Base-by-base conservation (phyloP, 1,140 invertebrate genomes). In the Drosophila orena region DNA sequence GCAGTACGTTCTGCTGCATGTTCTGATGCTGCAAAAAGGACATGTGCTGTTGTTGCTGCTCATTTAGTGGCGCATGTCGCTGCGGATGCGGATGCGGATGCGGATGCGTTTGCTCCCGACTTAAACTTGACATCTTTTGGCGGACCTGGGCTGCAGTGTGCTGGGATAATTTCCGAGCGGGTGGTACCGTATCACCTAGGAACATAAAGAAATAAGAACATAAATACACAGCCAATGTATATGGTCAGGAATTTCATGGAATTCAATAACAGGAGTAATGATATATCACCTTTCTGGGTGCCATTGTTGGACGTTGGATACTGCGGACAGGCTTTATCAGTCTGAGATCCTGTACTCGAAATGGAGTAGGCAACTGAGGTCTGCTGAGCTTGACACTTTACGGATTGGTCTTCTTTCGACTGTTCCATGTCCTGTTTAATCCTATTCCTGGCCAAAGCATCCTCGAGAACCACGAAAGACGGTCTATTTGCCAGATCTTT, bases 391-490 rank as follows among this genome's bases (percentile, higher is more conserved):
- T 15, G 20, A 12, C 8, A 7, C 10, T 10, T 22, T 7, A 4
- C 38, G 10, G 12, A n/a, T 59, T 15, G 15, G 1, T 27, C 56
- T 6, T 14, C 2, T 6, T 5, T 62, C 3, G 50, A 4, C 3
- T 38, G 34, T 2, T 42, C 58, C 24, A 34, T n/a, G 4, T 53
- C 56, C 1, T 86, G 30, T 14, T 58, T 56, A 10, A 73, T 46
- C 0, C 68, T 55, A 15, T 59, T 64, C 17, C 60, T 58, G 12
- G 62, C 30, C n/a, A 53, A 24, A 0, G 54, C 56, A 38, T 84
- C 81, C 30, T 86, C 59, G 1, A 86, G 52, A 2, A 85, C 62
- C 14, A 86, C 52, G 62, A 86, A 86, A 2, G 78, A 74, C 1
- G 81, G 78, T 4, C 80, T 81, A 35, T 50, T 62, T 0, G 17